phyloP scores from a whole-genome alignment of 2,888 invertebrate genomes.

The Tortrix viridana region DNA sequence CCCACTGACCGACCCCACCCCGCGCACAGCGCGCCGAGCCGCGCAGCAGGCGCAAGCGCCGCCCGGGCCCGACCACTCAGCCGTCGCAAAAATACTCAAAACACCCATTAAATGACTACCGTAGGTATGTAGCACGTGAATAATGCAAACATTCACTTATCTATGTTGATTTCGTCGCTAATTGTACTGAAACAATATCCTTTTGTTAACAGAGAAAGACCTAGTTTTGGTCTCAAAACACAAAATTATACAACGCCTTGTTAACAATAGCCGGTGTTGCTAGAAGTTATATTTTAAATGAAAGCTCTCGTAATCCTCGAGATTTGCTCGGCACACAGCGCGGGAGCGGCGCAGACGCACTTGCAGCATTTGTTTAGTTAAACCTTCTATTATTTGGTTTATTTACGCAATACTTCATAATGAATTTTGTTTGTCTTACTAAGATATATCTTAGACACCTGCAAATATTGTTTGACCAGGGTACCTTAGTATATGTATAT shows the following conservation, averaged over 20 bases:
- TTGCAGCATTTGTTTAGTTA: slow-evolving; percentile 35
- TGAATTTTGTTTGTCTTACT: slow-evolving; percentile 21
- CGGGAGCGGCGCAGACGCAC: slow-evolving; percentile 30
- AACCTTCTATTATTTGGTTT: slow-evolving; percentile 34
- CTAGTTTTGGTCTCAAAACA: slow-evolving; percentile 75
- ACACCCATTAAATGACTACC: slow-evolving; percentile 20
- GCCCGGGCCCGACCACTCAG: background rate
- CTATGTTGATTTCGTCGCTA: slow-evolving; percentile 77
- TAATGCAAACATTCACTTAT: slow-evolving; percentile 72
- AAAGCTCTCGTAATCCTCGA: slow-evolving; percentile 36
- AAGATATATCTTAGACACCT: background rate
- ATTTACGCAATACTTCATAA: slow-evolving; percentile 34
- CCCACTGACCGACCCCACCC: no score
- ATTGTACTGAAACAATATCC: slow-evolving; percentile 79
- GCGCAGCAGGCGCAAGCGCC: background rate
- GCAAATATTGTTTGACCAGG: background rate
- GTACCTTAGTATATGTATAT: background rate
- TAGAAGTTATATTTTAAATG: slow-evolving; percentile 49
- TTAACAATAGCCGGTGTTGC: slow-evolving; percentile 65
- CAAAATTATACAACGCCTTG: slow-evolving; percentile 67
- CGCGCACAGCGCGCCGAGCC: no score
- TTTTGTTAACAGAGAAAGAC: slow-evolving; percentile 77
- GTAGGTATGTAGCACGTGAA: slow-evolving; percentile 46
- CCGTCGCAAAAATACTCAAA: slow-evolving; percentile 27
- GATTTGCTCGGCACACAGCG: slow-evolving; percentile 33